A percentile compares a stretch with the other conserved stretches of the same genome.
These are phyloP conservation scores for Spongilla lacustris DNA, from an alignment of 37 sponge, comb jelly and placozoan genomes.

Conservation along the genomic window DNA sequence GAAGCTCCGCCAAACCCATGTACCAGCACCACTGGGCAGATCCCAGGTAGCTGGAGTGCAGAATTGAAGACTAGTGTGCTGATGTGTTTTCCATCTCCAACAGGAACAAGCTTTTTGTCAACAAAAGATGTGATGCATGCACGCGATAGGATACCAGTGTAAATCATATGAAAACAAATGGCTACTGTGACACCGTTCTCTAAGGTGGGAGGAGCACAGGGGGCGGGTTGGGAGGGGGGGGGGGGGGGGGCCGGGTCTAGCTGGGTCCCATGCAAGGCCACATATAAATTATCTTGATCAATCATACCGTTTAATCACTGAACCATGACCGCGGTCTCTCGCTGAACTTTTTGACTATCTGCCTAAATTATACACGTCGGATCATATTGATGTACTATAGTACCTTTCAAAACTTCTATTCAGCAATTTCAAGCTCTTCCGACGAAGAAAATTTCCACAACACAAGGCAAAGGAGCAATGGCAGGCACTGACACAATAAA, in stretches of 20 bases:
- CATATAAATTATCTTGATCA: too few species aligned
- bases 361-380: too few species aligned
- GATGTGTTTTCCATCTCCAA: neutral
- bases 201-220: too few species aligned
- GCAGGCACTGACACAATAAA: neutral
- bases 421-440: neutral
- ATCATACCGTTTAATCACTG: too few species aligned
- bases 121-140: neutral
- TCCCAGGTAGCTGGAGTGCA: neutral
- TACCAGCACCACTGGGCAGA: constrained; percentile 67
- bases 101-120: neutral
- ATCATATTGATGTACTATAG: neutral
- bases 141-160: too few species aligned
- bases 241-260: too few species aligned
- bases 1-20: constrained; percentile 84
- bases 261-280: too few species aligned
- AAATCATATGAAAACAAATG: too few species aligned
- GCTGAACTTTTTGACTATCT: too few species aligned
- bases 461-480: neutral
- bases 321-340: too few species aligned
- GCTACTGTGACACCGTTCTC: too few species aligned
- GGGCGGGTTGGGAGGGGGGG: too few species aligned
- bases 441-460: neutral
- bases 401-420: neutral
- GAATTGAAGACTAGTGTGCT: neutral